phyloP scores from a whole-genome alignment of 2,888 invertebrate genomes.

The Cephus rjabovi region DNA sequence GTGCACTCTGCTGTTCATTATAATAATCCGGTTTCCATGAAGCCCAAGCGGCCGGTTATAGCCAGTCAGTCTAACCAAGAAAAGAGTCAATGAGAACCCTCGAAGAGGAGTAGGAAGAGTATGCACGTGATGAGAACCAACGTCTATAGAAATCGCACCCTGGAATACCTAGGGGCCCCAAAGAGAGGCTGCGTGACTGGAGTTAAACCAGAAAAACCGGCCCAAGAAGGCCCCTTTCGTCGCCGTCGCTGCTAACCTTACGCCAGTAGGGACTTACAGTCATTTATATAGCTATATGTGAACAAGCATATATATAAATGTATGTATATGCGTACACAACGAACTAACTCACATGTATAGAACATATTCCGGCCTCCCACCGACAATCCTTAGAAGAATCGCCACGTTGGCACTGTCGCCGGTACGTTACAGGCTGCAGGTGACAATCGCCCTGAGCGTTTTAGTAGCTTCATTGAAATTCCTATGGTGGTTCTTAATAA shows the following conservation, averaged over 20 bases:
- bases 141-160: conserved; percentile 34
- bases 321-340: neutral
- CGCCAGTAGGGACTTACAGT: neutral
- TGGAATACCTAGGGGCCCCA: conserved; percentile 42
- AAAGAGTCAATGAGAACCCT: neutral
- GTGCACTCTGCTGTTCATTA: neutral
- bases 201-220: conserved; percentile 64
- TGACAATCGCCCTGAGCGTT: conserved; percentile 1
- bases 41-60: neutral
- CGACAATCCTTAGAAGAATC: conserved; percentile 34
- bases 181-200: conserved; percentile 30
- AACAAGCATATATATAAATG: no score
- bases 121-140: conserved; percentile 23
- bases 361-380: conserved; percentile 5
- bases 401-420: conserved; percentile 37
- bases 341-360: neutral
- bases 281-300: neutral
- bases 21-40: neutral
- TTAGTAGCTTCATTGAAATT: conserved; percentile 3
- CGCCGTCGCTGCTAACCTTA: neutral
- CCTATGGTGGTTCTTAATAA: neutral
- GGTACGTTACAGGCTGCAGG: conserved; percentile 1
- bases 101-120: neutral
- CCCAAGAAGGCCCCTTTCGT: conserved; percentile 27
- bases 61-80: neutral